Evolutionary conservation across 2,797 vertebrate genomes (phyloP), one percentile per base, ranked within the genome.

Genomic region (Lagocephalus sceleratus): DNA sequence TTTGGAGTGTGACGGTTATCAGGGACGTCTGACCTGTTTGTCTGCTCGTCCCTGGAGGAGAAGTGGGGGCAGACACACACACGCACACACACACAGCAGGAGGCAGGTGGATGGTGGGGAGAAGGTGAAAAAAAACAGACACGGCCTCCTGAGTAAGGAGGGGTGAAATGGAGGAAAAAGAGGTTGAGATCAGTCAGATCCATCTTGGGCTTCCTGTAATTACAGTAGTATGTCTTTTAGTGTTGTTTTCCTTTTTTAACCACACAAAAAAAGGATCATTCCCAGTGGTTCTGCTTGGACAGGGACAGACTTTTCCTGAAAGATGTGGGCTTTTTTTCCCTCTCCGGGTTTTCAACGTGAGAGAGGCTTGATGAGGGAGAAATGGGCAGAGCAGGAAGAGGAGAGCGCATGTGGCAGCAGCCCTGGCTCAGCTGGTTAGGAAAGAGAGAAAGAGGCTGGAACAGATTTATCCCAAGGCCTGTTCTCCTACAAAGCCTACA

Each of bases 381-480:
- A 41, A 60, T 5, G 5, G 54, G 7, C 40, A 23, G 44, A 44
- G 47, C 22, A 29, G 16, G 15, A 21, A 67, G 54, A 70, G 73
- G 58, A 54, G 64, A 45, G 69, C 67, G 65, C 62, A 82, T 83
- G 82, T 79, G 81, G 82, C 74, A 78, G 82, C 74, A 78, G 63
- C 66, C 62, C 20, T 73, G 77, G 81, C 79, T 89, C 84, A 86
- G 82, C 80, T 87, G 84, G 78, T 85, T 70, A 66, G 66, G 60
- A 60, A 66, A 66, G 69, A 77, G 78, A 79, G 75, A 78, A 76
- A 70, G 73, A 82, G 63, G 58, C 63, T 72, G 65, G 82, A 87
- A 87, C 80, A 87, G 76, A 89, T 83, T 84, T 81, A 71, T 83
- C 85, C 83, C 68, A 82, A 86, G 84, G 87, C 83, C 81, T 84